Evolutionary conservation across 2,888 invertebrate genomes (phyloP).

Genomic region (Corbicula japonica): DNA sequence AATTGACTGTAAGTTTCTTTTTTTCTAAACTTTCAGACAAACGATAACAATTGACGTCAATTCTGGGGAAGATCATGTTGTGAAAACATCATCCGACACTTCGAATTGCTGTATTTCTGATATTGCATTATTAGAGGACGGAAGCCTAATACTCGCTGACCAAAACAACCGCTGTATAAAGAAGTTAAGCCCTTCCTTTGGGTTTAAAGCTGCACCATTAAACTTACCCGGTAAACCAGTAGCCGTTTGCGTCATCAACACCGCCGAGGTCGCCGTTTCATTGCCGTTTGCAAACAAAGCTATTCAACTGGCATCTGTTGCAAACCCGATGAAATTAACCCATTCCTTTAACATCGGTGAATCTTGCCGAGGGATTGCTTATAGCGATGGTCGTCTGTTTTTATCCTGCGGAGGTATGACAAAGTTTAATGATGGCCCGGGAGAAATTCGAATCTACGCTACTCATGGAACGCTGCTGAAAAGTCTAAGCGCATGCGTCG

Average conservation of each 20-base stretch:
- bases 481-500: background rate
- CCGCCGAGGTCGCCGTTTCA: constrained; percentile 13
- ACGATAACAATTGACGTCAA: too few species aligned
- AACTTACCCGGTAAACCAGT: constrained; percentile 14
- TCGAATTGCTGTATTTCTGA: constrained; percentile 8
- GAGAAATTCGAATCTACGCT: constrained; percentile 21
- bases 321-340: constrained; percentile 4
- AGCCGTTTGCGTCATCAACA: constrained; percentile 6
- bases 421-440: constrained; percentile 14
- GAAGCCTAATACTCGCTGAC: constrained; percentile 13
- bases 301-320: background rate
- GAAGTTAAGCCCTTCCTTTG: background rate
- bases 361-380: constrained; percentile 20
- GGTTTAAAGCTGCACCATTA: constrained; percentile 4
- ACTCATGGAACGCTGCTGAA: background rate
- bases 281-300: constrained; percentile 12
- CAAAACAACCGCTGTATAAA: constrained; percentile 18
- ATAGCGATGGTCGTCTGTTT: background rate
- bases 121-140: constrained; percentile 15
- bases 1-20: too few species aligned
- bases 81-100: background rate
- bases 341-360: constrained; percentile 8
- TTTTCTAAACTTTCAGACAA: too few species aligned
- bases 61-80: background rate
- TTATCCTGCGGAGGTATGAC: constrained; percentile 25